Evolutionary conservation across 2,113 vertebrate species (phyloP), one percentile per base, ranked within the genome.

Genomic region (Hippotragus niger): DNA sequence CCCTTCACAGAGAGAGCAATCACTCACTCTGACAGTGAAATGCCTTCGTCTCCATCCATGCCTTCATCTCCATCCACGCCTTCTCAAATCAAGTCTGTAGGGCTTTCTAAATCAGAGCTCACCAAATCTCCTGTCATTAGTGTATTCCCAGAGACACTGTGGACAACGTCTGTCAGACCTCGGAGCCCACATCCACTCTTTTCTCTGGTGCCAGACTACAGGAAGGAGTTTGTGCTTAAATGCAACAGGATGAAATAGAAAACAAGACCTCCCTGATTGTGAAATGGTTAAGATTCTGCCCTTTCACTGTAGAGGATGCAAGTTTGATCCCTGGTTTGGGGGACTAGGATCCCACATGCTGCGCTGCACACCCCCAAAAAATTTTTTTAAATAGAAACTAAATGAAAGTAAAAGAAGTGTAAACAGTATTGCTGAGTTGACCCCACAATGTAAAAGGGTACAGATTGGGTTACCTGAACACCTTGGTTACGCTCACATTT

Each of bases 331-430:
- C 67, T 25, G 67, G 5, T 40, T 40, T 21, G 10, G 10, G 5
- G 36, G 36, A 13, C 36, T 23, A 74, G 36, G n/a, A 74, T 40
- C 67, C 21, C 5, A 13, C 67, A 40, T 40, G 67, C 67, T 40
- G 5, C 0, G 0, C 17, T 40, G 11, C 10, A 40, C n/a, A 71
- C 4, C 14, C 58, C 25, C 7, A 21, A 71, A 36, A 36, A 12
- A 4, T 0, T 5, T 36, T 71, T 71, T 71, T 21, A 3, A 43
- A 76, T 27, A 52, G 7, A 88, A 93, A 53, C 62, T 36, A 62
- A 91, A 23, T 85, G 29, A 91, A 31, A 95, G n/a, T n/a, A 88
- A 64, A 88, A 76, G 88, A 97, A 85, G 58, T 27, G 25, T 11
- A 64, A 82, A 19, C 40, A 27, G 14, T 80, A 15, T 62, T 81